These are phyloP conservation scores for Malacoctenus gilli DNA, from an alignment of 2,797 vertebrate species.

Conservation along the genomic window DNA sequence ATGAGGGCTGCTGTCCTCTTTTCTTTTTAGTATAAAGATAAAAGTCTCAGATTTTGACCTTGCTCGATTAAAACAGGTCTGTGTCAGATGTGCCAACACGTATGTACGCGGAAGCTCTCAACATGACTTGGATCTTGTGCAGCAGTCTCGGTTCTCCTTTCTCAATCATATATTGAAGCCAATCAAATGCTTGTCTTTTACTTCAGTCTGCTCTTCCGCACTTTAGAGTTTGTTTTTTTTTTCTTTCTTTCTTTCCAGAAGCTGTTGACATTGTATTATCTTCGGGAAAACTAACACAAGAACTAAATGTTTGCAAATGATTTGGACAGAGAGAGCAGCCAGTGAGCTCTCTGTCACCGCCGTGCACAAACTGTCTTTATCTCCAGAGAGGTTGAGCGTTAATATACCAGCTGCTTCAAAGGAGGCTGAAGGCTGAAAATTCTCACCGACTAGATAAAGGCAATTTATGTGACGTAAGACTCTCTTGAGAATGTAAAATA, in stretches of 20 bases:
- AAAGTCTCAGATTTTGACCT: constrained; percentile 8
- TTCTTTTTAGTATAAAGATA: constrained; percentile 18
- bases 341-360: constrained; percentile 24
- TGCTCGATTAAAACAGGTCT: constrained; percentile 7
- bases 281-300: too few species aligned
- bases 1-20: constrained; percentile 3
- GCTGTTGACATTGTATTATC: too few species aligned
- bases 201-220: constrained; percentile 7
- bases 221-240: too few species aligned
- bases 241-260: too few species aligned
- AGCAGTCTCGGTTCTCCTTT: background rate
- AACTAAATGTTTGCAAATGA: too few species aligned
- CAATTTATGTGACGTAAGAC: constrained; percentile 26
- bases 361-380: background rate
- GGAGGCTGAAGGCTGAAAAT: constrained; percentile 34
- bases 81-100: constrained; percentile 1
- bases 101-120: constrained; percentile 12
- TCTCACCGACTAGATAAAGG: constrained; percentile 44
- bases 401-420: constrained; percentile 25
- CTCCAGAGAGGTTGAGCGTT: constrained; percentile 29
- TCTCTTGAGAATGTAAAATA: constrained; percentile 11
- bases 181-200: constrained; percentile 4
- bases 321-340: background rate
- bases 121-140: constrained; percentile 11
- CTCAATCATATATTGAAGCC: constrained; percentile 18